phyloP scores from a whole-genome alignment of 2,888 invertebrate species.

The Nephrotoma flavescens region DNA sequence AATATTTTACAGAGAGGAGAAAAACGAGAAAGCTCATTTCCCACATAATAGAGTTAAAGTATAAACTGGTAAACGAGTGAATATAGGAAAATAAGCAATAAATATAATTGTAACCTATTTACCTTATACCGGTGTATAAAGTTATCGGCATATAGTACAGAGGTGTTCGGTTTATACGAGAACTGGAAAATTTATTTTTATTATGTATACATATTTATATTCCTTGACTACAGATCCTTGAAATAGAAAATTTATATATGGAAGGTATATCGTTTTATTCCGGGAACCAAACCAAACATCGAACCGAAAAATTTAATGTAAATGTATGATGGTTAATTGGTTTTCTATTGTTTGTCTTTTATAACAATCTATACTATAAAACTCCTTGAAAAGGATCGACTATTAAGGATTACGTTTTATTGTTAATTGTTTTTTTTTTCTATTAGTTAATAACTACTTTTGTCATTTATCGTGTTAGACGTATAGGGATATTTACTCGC shows the following conservation, averaged over 20 bases:
- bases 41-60: background rate
- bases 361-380: background rate
- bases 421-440: background rate
- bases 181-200: background rate
- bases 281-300: background rate
- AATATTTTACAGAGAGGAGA: background rate
- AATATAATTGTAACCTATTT: background rate
- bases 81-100: background rate
- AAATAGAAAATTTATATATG: background rate
- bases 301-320: background rate
- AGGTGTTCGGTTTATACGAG: background rate
- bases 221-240: background rate
- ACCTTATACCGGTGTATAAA: background rate
- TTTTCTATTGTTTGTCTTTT: background rate
- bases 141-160: background rate
- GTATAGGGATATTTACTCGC: too few relatives aligned
- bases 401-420: background rate
- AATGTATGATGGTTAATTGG: background rate
- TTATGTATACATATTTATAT: background rate
- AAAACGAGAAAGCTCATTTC: background rate
- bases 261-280: background rate
- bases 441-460: background rate
- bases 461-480: background rate
- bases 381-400: background rate
- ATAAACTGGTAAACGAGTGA: background rate